Percentiles rank a stretch among this genome's conserved stretches.
Conservation (phyloP, 1,140 invertebrate genomes). For the Sycophaga agraensis region DNA sequence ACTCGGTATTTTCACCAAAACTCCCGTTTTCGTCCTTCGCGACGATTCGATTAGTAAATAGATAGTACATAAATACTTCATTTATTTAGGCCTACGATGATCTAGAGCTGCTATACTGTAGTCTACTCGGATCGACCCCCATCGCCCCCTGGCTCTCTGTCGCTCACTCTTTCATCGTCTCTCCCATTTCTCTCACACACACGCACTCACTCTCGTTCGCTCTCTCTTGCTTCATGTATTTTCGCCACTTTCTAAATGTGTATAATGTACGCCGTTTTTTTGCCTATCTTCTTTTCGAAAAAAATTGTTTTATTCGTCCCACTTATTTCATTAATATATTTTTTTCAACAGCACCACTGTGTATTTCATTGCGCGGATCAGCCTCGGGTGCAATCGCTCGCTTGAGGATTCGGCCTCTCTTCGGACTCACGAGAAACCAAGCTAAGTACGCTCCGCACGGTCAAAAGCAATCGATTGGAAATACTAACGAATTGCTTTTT, state of each 20-base stretch:
- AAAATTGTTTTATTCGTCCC: slow-evolving; percentile 11
- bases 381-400: not conserved
- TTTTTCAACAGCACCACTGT: slow-evolving; percentile 29
- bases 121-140: slow-evolving; percentile 3
- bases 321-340: slow-evolving; percentile 25
- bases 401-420: not conserved
- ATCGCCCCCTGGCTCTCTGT: slow-evolving; percentile 8
- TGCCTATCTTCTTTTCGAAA: not conserved
- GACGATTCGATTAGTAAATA: slow-evolving; percentile 46
- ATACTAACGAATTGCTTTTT: no score
- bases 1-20: slow-evolving; percentile 13
- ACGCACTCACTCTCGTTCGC: not conserved
- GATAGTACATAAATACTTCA: slow-evolving; percentile 50
- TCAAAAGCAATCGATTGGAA: no score
- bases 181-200: not conserved
- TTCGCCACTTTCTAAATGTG: not conserved
- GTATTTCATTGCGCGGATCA: slow-evolving; percentile 17
- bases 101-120: slow-evolving; percentile 44
- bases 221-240: not conserved
- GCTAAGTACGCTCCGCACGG: no score
- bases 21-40: slow-evolving; percentile 29
- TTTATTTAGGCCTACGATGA: slow-evolving; percentile 56
- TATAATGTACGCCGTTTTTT: slow-evolving; percentile 14
- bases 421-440: no score
- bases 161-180: not conserved